phyloP scores from a whole-genome alignment of 2,888 invertebrate species.

The Ariolimax columbianus region DNA sequence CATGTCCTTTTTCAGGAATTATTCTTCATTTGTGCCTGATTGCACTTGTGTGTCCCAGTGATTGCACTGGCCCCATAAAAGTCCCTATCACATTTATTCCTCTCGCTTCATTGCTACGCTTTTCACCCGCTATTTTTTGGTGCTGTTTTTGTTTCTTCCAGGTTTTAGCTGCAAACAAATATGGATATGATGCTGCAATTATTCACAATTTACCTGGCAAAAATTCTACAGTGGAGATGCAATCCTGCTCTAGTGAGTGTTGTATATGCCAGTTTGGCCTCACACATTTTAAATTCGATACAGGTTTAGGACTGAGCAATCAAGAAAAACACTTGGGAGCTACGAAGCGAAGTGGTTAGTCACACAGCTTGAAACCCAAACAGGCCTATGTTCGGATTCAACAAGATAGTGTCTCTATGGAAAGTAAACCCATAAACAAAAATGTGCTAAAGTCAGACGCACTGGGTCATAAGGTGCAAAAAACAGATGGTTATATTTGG shows the following conservation, averaged over 20 bases:
- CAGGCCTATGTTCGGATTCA: no score
- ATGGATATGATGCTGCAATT: conserved; percentile 22
- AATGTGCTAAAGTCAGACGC: no score
- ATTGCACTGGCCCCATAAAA: neutral
- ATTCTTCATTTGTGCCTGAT: no score
- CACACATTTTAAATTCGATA: neutral
- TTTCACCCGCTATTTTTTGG: neutral
- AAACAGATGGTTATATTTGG: no score
- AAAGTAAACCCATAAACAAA: no score
- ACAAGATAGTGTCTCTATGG: no score
- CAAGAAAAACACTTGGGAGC: no score
- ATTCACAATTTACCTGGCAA: conserved; percentile 26
- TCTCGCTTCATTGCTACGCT: neutral
- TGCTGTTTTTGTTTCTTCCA: conserved; percentile 2
- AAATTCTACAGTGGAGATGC: conserved; percentile 8
- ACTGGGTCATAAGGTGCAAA: no score
- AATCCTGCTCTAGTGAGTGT: conserved; percentile 22
- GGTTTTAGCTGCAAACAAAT: conserved; percentile 21
- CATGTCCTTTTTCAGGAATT: no score
- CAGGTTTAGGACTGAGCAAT: no score
- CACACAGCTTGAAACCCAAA: no score
- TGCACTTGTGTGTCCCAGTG: neutral
- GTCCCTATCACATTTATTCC: neutral
- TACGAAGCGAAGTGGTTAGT: no score
- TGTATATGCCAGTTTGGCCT: neutral